Evolutionary conservation across 2,113 vertebrate species (phyloP).

Genomic region (Hemibagrus wyckioides): DNA sequence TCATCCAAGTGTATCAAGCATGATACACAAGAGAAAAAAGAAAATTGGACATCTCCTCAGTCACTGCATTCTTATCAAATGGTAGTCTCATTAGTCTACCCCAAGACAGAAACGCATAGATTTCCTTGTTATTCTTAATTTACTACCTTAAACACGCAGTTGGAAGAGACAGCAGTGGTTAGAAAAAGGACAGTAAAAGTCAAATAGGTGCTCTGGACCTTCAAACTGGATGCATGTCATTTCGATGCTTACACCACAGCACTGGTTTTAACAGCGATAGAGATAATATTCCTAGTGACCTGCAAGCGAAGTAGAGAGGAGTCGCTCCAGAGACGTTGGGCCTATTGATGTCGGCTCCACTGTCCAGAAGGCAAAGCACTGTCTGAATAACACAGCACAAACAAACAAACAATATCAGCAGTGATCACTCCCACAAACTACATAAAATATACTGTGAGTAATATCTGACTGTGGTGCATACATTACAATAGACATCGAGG

Average conservation of each 20-base stretch:
- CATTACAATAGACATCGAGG: neutral
- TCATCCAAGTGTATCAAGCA: constrained; percentile 24
- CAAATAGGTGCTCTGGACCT: neutral
- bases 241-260: neutral
- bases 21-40: constrained; percentile 30
- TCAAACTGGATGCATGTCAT: neutral
- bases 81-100: constrained; percentile 31
- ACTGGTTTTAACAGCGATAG: neutral
- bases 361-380: constrained; percentile 94
- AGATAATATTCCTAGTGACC: constrained; percentile 67
- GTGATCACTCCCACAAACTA: neutral
- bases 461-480: neutral
- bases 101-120: constrained; percentile 14
- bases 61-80: constrained; percentile 36
- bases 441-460: neutral
- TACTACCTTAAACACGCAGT: neutral
- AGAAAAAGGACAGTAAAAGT: neutral
- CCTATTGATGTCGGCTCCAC: constrained; percentile 95
- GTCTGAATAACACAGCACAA: constrained; percentile 74
- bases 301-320: constrained; percentile 97
- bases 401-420: neutral
- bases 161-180: neutral
- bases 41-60: constrained; percentile 20
- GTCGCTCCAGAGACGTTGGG: constrained; percentile 97
- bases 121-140: constrained; percentile 26